These are phyloP conservation scores for Formicarius rufipectus DNA, from an alignment of 2,113 vertebrate genomes.

Conservation along the genomic window DNA sequence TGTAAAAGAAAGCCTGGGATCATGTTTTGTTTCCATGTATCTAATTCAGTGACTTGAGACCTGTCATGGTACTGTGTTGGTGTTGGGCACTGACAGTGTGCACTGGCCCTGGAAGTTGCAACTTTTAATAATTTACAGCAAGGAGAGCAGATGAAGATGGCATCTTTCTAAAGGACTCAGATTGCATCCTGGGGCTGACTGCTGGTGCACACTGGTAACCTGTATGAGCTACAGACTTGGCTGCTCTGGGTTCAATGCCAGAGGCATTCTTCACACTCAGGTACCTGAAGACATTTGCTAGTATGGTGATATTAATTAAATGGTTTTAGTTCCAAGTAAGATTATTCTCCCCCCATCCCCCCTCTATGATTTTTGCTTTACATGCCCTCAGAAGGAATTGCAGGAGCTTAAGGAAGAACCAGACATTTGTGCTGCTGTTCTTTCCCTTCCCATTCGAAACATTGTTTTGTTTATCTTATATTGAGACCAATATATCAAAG, in stretches of 20 bases:
- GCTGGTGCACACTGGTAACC: background rate
- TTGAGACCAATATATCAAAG: background rate
- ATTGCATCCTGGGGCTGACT: background rate
- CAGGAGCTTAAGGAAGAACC: background rate
- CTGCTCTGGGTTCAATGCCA: background rate
- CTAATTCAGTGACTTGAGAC: background rate
- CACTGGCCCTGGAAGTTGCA: background rate
- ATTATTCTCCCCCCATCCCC: too few relatives aligned
- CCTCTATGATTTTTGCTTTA: background rate
- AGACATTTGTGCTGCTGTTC: background rate
- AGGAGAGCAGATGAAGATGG: background rate
- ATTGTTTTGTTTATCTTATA: background rate
- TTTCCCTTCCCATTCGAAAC: background rate
- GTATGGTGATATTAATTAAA: background rate
- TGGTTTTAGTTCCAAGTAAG: background rate
- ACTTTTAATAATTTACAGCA: slow-evolving; percentile 55
- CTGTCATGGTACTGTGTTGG: background rate
- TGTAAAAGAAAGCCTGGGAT: slow-evolving; percentile 59
- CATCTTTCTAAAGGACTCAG: background rate
- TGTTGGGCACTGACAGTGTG: background rate
- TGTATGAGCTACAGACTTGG: background rate
- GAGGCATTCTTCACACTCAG: background rate
- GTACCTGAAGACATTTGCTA: background rate
- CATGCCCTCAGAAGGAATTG: background rate
- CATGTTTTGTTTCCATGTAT: slow-evolving; percentile 48